Evolutionary conservation across 2,888 invertebrate species (phyloP).

Genomic region (Eugnorisma glareosa): DNA sequence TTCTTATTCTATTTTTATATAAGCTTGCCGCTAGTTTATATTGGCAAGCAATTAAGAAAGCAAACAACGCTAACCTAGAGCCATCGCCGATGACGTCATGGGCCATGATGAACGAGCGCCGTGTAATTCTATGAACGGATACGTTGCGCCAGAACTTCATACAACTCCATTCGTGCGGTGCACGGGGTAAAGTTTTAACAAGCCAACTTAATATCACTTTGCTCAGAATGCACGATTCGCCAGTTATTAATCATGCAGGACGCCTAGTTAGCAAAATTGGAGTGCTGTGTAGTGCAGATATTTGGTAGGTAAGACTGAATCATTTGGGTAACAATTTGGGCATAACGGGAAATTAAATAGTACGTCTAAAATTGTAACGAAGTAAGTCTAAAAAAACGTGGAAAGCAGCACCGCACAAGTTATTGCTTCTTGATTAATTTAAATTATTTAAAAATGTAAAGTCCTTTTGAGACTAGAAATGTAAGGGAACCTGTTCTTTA

Average conservation of each 20-base stretch:
- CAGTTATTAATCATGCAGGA: conserved; percentile 89
- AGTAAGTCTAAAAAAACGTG: background rate
- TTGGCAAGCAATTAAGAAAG: conserved; percentile 72
- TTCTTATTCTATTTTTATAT: conserved; percentile 25
- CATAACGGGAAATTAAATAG: conserved; percentile 5
- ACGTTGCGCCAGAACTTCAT: conserved; percentile 79
- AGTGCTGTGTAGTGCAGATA: conserved; percentile 80
- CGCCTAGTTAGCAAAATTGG: conserved; percentile 88
- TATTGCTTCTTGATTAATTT: background rate
- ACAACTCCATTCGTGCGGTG: conserved; percentile 84
- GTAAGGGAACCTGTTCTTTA: background rate
- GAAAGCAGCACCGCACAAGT: background rate
- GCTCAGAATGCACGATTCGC: conserved; percentile 88
- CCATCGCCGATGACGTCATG: conserved; percentile 72
- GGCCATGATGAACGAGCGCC: conserved; percentile 75
- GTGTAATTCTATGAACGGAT: conserved; percentile 81
- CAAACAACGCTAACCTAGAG: conserved; percentile 69
- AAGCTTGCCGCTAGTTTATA: conserved; percentile 35
- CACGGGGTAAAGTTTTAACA: conserved; percentile 89
- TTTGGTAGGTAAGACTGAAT: conserved; percentile 65
- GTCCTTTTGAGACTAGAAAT: background rate
- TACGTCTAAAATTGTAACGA: background rate
- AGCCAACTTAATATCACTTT: conserved; percentile 91
- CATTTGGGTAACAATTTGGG: conserved; percentile 16
- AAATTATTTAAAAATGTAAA: background rate